Evolutionary conservation across 2,888 invertebrate genomes (phyloP), one percentile per base, ranked within the genome.

Genomic region (Salpingus planirostris): DNA sequence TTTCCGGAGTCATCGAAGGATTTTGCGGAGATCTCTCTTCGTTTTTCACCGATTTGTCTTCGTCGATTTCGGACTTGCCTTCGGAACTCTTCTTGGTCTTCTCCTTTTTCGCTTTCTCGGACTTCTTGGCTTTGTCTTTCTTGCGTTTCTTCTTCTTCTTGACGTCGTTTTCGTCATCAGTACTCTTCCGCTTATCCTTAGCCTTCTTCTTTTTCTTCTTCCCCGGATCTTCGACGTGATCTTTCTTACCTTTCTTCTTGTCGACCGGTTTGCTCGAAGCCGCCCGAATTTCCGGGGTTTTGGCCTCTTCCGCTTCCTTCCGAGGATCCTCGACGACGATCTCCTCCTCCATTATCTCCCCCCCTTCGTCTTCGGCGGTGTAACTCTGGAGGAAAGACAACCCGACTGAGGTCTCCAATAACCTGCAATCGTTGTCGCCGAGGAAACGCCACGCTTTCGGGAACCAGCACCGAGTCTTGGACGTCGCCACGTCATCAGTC

Each of bases 361-460:
- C 60, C 0, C 54, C 51, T 22, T 58, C 52, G 15, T 60, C 59
- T 30, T 54, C 59, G 24, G 60, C 60, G 0, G 57, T 55, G 38
- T 63, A 63, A 29, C 30, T 56, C 44, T 61, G 60, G 26, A 62
- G 52, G 32, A 63, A 57, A 2, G 59, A 57, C 15, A 63, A 44
- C 8, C 62, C 59, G 4, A 61, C 47, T 1, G 62, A 60, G 10
- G 49, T 54, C 45, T 63, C 62, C 21, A 59, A 34, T 11, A 60
- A 21, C 44, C 56, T 56, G 14, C 54, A 56, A 31, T 57, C 55
- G 12, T 40, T 33, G 4, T 48, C 47, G n/a, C n/a, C n/a, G 2
- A 42, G 18, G 27, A 46, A 50, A 29, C 36, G 49, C 51, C 59
- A 53, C 3, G 36, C 28, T 47, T 56, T 60, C 6, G 50, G 45